A percentile compares a stretch with the other conserved stretches of the same genome.
phyloP scores from a whole-genome alignment of 2,113 vertebrate genomes.

The Gymnogyps californianus region DNA sequence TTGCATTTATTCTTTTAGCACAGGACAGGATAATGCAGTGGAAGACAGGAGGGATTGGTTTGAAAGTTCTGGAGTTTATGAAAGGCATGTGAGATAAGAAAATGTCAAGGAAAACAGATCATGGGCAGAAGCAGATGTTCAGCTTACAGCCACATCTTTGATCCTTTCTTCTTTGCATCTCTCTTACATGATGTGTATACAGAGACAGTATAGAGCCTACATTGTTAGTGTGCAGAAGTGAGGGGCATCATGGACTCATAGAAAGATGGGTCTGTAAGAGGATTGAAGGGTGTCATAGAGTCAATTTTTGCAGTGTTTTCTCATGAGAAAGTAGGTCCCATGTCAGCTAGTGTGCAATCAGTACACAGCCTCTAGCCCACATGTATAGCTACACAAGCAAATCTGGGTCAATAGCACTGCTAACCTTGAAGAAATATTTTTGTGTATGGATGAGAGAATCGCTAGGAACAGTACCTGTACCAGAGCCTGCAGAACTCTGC shows the following conservation, averaged over 20 bases:
- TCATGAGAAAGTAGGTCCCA: not conserved
- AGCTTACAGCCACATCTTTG: not conserved
- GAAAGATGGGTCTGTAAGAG: not conserved
- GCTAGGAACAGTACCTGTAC: not conserved
- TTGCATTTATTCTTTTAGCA: not conserved
- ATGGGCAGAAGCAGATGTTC: conserved; percentile 46
- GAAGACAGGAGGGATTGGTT: not conserved
- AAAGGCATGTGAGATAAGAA: conserved; percentile 40
- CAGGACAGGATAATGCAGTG: not conserved
- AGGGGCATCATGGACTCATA: not conserved
- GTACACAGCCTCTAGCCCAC: not conserved
- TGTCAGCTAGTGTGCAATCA: not conserved
- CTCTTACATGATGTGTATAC: not conserved
- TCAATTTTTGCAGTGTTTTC: not conserved
- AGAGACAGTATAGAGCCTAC: not conserved
- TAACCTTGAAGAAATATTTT: not conserved
- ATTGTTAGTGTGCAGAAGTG: not conserved
- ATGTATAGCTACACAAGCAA: not conserved
- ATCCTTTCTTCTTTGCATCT: not conserved
- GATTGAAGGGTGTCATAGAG: not conserved
- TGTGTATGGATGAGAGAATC: not conserved
- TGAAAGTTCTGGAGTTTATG: conserved; percentile 40
- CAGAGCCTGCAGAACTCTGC: not conserved
- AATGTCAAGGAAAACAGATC: conserved; percentile 38
- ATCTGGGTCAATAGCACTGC: not conserved